Evolutionary conservation across 2,797 vertebrate species (phyloP).

Genomic region (Bradypodion pumilum): DNA sequence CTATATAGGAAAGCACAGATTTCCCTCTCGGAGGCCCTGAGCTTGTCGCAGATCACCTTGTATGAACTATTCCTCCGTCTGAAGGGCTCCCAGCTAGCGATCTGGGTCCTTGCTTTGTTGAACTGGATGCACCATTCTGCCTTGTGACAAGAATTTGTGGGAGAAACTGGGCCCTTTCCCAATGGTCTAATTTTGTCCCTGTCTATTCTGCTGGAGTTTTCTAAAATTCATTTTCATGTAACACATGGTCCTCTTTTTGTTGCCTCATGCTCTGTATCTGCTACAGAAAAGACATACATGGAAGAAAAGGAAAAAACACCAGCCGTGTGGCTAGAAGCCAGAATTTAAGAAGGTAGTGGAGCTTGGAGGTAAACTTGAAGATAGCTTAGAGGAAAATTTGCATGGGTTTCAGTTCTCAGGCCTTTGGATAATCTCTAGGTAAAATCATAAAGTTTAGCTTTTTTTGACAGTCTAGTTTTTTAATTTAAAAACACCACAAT

Average conservation of each 20-base stretch:
- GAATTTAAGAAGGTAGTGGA: neutral
- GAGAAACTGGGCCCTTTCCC: constrained; percentile 27
- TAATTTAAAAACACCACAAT: constrained; percentile 11
- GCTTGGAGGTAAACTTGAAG: neutral
- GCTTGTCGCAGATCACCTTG: constrained; percentile 84
- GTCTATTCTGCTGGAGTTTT: constrained; percentile 31
- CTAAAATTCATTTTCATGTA: constrained; percentile 34
- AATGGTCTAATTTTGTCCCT: constrained; percentile 26
- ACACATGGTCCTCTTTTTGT: constrained; percentile 25
- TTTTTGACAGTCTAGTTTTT: neutral
- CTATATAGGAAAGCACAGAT: constrained; percentile 79
- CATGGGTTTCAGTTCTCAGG: neutral
- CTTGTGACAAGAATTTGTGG: constrained; percentile 52
- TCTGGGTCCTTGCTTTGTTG: constrained; percentile 78
- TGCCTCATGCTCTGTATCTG: constrained; percentile 42
- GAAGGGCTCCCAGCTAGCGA: constrained; percentile 74
- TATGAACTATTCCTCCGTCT: constrained; percentile 85
- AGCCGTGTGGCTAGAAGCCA: constrained; percentile 9
- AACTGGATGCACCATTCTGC: constrained; percentile 64
- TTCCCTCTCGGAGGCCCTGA: constrained; percentile 79
- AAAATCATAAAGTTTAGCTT: constrained; percentile 31
- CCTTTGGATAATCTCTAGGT: neutral
- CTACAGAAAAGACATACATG: neutral
- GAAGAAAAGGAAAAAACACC: neutral
- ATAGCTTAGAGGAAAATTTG: neutral